phyloP scores from a whole-genome alignment of 1,140 invertebrate genomes.

The Brachystomella parvula region DNA sequence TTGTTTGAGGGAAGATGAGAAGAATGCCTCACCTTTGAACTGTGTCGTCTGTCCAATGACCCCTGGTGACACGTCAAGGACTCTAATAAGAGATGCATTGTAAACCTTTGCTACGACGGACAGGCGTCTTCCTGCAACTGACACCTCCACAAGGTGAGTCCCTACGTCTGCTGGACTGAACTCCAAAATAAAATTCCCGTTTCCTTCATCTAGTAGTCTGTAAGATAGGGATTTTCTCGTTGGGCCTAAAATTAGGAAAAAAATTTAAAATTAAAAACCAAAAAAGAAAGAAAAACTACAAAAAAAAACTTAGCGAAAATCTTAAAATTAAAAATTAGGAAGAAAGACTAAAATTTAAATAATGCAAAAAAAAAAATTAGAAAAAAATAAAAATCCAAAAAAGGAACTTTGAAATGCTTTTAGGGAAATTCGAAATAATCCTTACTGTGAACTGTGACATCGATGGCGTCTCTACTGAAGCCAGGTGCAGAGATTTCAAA shows the following conservation, averaged over 20 bases:
- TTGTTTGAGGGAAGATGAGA: too few relatives aligned
- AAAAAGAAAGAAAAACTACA: too few relatives aligned
- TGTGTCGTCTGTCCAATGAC: slow-evolving; percentile 85
- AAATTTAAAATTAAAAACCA: too few relatives aligned
- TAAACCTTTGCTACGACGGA: slow-evolving; percentile 85
- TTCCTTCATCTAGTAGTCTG: slow-evolving; percentile 61
- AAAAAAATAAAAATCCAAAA: neutral
- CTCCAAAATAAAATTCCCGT: slow-evolving; percentile 75
- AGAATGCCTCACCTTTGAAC: slow-evolving; percentile 76
- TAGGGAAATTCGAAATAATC: too few relatives aligned
- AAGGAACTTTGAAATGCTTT: neutral
- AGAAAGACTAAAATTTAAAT: too few relatives aligned
- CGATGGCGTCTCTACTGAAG: slow-evolving; percentile 56
- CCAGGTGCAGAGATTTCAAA: slow-evolving; percentile 69
- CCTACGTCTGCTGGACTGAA: slow-evolving; percentile 86
- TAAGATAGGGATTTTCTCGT: slow-evolving; percentile 60
- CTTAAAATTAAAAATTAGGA: too few relatives aligned
- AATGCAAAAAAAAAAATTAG: too few relatives aligned
- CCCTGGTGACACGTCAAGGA: slow-evolving; percentile 77
- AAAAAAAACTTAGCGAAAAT: too few relatives aligned
- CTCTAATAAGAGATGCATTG: slow-evolving; percentile 80
- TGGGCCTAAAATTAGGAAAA: slow-evolving; percentile 52
- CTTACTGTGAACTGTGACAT: slow-evolving; percentile 49
- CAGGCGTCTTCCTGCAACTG: slow-evolving; percentile 74
- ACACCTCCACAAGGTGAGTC: slow-evolving; percentile 79